Evolutionary conservation across 2,888 invertebrate species (phyloP).

Genomic region (Flexamia atlantica): DNA sequence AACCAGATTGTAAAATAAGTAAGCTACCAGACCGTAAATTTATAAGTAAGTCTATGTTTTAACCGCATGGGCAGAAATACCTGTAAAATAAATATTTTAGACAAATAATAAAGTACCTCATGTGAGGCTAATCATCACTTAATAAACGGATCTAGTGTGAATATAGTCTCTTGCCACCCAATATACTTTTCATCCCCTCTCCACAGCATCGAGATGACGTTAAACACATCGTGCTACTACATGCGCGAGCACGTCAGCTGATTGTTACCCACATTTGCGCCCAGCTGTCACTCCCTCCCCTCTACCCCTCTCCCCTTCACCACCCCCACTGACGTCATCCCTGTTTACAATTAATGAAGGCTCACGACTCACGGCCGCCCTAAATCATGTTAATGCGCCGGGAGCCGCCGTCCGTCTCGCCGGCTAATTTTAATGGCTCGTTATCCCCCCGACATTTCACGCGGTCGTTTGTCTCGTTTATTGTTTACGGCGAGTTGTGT

Average conservation of each 20-base stretch:
- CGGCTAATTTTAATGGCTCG: slow-evolving; percentile 47
- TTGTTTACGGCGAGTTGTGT: slow-evolving; percentile 1
- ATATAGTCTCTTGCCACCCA: no score
- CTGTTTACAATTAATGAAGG: slow-evolving; percentile 37
- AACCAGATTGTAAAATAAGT: no score
- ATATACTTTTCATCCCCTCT: no score
- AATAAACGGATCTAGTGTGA: no score
- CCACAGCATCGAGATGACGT: no score
- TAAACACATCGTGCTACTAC: not conserved
- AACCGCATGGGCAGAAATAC: no score
- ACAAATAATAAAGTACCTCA: no score
- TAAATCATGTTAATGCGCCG: slow-evolving; percentile 38
- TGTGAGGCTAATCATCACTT: no score
- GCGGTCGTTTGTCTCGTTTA: slow-evolving; percentile 29
- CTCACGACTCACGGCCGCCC: slow-evolving; percentile 30
- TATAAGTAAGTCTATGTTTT: no score
- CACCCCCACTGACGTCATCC: slow-evolving; percentile 19
- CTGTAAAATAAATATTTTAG: no score
- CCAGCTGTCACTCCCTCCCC: not conserved
- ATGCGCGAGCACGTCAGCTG: slow-evolving; percentile 1
- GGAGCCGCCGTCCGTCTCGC: not conserved
- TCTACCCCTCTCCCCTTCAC: not conserved
- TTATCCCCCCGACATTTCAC: slow-evolving; percentile 9
- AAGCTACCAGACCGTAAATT: no score
- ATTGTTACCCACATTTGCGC: slow-evolving; percentile 11